phyloP scores from a whole-genome alignment of 2,113 vertebrate genomes.

The Silurus asotus region DNA sequence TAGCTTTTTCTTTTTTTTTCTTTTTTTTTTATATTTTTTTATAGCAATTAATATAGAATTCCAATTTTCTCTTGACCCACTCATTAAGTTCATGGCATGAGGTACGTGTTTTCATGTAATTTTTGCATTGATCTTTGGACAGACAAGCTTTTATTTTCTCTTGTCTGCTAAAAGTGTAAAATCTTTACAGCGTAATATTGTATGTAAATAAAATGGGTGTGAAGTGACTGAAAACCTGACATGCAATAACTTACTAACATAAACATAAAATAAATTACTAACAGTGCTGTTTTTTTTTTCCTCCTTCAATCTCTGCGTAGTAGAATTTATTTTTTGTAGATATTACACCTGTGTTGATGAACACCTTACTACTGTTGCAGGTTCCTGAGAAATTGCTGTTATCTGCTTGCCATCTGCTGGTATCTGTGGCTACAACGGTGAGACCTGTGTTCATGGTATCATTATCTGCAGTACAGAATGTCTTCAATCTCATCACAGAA shows the following conservation, averaged over 20 bases:
- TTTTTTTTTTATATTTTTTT: background rate
- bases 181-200: background rate
- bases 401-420: constrained; percentile 89
- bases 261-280: background rate
- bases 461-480: constrained; percentile 89
- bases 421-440: constrained; percentile 92
- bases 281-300: background rate
- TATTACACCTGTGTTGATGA: background rate
- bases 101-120: background rate
- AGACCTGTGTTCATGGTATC: constrained; percentile 92
- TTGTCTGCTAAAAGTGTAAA: background rate
- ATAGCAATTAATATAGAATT: background rate
- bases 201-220: background rate
- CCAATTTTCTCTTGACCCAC: background rate
- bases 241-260: background rate
- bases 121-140: background rate
- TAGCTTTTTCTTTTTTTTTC: too few relatives aligned
- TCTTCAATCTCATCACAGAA: constrained; percentile 92
- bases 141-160: background rate
- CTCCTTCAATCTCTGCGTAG: background rate
- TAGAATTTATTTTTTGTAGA: background rate
- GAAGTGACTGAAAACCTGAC: background rate
- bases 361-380: constrained; percentile 61
- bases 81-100: background rate
- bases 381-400: constrained; percentile 94